Evolutionary conservation across 1,140 invertebrate species (phyloP).

Genomic region (Bradysia coprophila): DNA sequence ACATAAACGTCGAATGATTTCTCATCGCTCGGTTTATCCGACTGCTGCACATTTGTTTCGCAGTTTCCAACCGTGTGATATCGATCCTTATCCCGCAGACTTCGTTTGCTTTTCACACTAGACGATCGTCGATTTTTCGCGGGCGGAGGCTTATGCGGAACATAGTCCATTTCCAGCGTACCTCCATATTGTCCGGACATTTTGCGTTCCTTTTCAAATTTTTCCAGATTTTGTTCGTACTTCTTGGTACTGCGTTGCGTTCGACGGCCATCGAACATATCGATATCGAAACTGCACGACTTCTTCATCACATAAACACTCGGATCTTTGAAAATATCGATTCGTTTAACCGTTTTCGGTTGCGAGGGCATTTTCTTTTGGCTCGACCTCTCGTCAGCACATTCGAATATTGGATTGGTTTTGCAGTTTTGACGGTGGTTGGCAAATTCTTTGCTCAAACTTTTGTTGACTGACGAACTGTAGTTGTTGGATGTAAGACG

Average conservation of each 20-base stretch:
- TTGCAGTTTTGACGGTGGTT: conserved; percentile 17
- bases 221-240: conserved; percentile 31
- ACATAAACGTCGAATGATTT: conserved; percentile 36
- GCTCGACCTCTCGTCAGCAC: too few species aligned
- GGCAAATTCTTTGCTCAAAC: conserved; percentile 20
- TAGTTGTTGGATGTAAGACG: conserved; percentile 19
- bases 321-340: conserved; percentile 1
- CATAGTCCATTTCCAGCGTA: conserved; percentile 31
- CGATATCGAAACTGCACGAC: conserved; percentile 19
- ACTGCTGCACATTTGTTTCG: too few species aligned
- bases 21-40: conserved; percentile 13
- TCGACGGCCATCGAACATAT: conserved; percentile 5
- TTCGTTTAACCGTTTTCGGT: conserved; percentile 1
- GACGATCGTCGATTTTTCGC: conserved; percentile 22
- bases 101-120: conserved; percentile 16
- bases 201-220: conserved; percentile 16
- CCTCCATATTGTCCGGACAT: conserved; percentile 2
- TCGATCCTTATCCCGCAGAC: background rate
- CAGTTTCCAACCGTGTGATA: background rate
- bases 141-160: conserved; percentile 35
- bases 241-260: conserved; percentile 23
- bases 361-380: background rate
- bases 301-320: conserved; percentile 6
- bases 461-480: conserved; percentile 19
- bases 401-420: conserved; percentile 14